A percentile compares a stretch with the other conserved stretches of the same genome.
These are phyloP conservation scores for Sinodicranocentrus sp. DNA, from an alignment of 2,888 invertebrate species.

Conservation along the genomic window DNA sequence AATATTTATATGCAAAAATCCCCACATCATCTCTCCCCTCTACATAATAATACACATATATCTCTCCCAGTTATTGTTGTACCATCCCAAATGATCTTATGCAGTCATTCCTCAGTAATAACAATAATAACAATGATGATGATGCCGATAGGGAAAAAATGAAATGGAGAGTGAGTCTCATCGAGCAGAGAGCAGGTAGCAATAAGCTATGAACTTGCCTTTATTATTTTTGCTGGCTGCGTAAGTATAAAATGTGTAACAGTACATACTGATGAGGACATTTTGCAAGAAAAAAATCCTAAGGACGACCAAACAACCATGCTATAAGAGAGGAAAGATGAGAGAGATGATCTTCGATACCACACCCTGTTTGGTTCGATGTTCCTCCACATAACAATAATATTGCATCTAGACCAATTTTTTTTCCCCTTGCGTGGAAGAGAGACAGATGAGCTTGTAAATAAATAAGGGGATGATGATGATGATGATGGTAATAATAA, in stretches of 20 bases:
- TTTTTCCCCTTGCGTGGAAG: background rate
- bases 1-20: background rate
- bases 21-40: background rate
- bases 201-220: conserved; percentile 1
- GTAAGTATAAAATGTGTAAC: conserved; percentile 33
- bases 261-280: conserved; percentile 51
- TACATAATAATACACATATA: too few species aligned
- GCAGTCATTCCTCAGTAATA: background rate
- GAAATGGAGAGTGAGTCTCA: conserved; percentile 67
- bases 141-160: conserved; percentile 36
- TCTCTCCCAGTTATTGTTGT: background rate
- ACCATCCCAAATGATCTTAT: background rate
- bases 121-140: conserved; percentile 23
- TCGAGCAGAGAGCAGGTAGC: conserved; percentile 62
- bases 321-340: conserved; percentile 15
- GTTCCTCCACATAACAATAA: conserved; percentile 33
- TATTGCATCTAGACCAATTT: conserved; percentile 22
- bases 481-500: conserved; percentile 4
- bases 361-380: conserved; percentile 63
- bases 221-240: background rate
- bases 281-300: conserved; percentile 22
- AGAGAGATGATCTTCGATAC: conserved; percentile 54
- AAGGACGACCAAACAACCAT: background rate
- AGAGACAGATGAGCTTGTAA: conserved; percentile 49
- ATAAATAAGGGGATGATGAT: conserved; percentile 7